Evolutionary conservation across 2,113 vertebrate species (phyloP).

Genomic region (Rissa tridactyla): DNA sequence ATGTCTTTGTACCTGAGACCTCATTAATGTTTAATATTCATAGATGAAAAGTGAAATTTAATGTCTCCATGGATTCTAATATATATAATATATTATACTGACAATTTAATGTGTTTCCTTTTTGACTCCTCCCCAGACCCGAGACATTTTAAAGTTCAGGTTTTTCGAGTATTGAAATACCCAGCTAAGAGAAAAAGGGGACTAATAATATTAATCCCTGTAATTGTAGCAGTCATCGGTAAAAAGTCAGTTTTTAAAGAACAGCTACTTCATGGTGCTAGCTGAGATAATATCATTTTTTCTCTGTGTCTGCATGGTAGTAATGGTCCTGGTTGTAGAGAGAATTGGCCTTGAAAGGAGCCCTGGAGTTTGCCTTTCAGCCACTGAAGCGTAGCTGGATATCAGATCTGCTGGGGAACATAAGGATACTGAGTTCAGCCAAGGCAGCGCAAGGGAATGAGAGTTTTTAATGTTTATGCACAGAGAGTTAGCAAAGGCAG

Average conservation of each 20-base stretch:
- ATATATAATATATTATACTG: constrained; percentile 37
- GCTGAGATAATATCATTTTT: not conserved
- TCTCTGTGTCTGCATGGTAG: not conserved
- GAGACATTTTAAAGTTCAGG: constrained; percentile 29
- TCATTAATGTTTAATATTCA: constrained; percentile 63
- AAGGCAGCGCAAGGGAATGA: not conserved
- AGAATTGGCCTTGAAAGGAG: constrained; percentile 15
- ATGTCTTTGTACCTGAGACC: constrained; percentile 56
- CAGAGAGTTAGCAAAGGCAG: not conserved
- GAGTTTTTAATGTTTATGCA: not conserved
- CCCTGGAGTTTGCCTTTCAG: not conserved
- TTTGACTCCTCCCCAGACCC: constrained; percentile 23
- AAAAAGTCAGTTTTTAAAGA: constrained; percentile 44
- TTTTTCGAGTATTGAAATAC: not conserved
- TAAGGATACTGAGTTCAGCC: constrained; percentile 4
- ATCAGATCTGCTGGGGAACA: not conserved
- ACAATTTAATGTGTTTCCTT: constrained; percentile 47
- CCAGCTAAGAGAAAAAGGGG: constrained; percentile 3
- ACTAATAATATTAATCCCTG: constrained; percentile 45
- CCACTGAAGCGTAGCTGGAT: not conserved
- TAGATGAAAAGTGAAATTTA: constrained; percentile 45
- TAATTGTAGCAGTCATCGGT: constrained; percentile 1
- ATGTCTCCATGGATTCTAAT: constrained; percentile 22
- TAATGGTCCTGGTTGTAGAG: not conserved
- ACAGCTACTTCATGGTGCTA: not conserved